Conservation (phyloP, 2,888 invertebrate genomes). For the Perizoma affinitatum region DNA sequence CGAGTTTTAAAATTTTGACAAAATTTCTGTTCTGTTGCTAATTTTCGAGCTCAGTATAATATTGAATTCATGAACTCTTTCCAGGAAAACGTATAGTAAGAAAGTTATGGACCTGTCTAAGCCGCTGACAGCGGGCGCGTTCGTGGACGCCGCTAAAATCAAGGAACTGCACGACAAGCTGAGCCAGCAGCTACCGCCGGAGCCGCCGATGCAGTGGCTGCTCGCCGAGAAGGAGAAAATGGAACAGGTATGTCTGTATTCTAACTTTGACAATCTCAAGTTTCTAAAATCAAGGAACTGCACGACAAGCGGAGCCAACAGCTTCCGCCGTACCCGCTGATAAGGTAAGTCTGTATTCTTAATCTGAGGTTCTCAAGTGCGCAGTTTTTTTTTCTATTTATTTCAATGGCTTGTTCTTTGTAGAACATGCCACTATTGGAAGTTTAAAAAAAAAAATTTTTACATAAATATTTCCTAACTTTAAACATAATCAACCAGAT, state of each 20-base stretch:
- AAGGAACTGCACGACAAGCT: constrained; percentile 73
- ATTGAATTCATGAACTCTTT: constrained; percentile 19
- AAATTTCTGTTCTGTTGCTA: too few species aligned
- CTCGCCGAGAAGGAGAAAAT: constrained; percentile 69
- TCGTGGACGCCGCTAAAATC: constrained; percentile 87
- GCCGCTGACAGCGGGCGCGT: constrained; percentile 90
- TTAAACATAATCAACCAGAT: too few species aligned
- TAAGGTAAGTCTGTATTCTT: constrained; percentile 51
- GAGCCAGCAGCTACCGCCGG: constrained; percentile 68
- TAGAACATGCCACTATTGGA: too few species aligned
- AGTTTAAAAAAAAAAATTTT: too few species aligned
- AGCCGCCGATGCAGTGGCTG: constrained; percentile 71
- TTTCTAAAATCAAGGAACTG: constrained; percentile 83
- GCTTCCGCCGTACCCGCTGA: constrained; percentile 70
- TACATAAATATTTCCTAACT: too few species aligned
- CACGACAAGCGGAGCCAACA: constrained; percentile 66
- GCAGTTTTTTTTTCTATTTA: too few species aligned
- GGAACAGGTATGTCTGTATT: constrained; percentile 54
- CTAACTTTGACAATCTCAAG: constrained; percentile 23
- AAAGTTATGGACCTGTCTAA: constrained; percentile 88
- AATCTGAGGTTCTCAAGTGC: constrained; percentile 39
- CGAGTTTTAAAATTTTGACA: too few species aligned
- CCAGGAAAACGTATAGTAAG: constrained; percentile 79
- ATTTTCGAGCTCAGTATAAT: too few species aligned
- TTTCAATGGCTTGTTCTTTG: too few species aligned